Evolutionary conservation across 30 jellyfish, hydroid and myxozoan species (phyloP), one percentile per base, ranked within the genome.

Genomic region (Rhopilema esculentum): DNA sequence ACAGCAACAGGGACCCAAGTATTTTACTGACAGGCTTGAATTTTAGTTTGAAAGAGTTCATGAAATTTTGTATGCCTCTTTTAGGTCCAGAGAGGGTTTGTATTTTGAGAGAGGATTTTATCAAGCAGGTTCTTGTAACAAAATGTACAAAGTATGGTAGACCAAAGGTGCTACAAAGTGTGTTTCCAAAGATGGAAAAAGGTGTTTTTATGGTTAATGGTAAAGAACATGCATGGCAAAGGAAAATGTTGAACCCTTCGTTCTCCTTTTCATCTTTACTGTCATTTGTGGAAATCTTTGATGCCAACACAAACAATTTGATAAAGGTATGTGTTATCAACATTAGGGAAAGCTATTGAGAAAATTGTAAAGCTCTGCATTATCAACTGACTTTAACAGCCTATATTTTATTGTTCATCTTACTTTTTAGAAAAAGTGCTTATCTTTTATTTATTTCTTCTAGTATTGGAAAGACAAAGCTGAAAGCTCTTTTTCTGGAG

Each of bases 181-280:
- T 68, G 24, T 77, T 87, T 63, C 90, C 90, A 4, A 32, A 50
- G 22, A 77, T 65, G 0, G 49, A 9, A 24, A 71, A 71, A 66
- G 96, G 96, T 2, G 15, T 87, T 9, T 87, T 87, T 52, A 26
- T 49, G 30, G 27, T 90, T 16, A 77, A 49, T 87, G 96, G 96
- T 1, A 87, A 87, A 69, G 90, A 68, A 28, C 96, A 87, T 79
- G 90, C 90, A 0, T 77, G 86, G 86, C 96, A 87, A 31, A 52
- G 96, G 23, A 87, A 87, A 70, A 65, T 87, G 86, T 72, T 87
- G 25, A 87, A 76, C 50, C 96, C 96, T 1, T 79, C 83, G 25
- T 87, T 87, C 67, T 76, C 96, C 1, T 53, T 76, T 61, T 67
- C 96, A 24, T 66, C 81, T 50, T 49, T 87, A 1, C 32, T 66